phyloP scores from a whole-genome alignment of 2,888 invertebrate species.

The Drosophila niveifrons region DNA sequence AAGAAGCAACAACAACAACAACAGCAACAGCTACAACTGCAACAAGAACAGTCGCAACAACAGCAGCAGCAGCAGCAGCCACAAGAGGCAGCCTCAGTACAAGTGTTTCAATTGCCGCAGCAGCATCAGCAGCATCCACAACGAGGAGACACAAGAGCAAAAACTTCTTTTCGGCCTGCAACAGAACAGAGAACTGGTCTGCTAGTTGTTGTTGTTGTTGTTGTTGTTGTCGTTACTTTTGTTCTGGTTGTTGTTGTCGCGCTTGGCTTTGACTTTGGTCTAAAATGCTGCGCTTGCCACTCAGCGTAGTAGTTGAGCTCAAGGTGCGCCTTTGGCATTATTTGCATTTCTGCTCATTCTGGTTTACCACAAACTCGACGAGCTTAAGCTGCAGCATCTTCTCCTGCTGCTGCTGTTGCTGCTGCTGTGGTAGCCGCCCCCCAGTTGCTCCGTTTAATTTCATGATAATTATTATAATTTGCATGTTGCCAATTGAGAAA shows the following conservation, averaged over 20 bases:
- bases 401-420: conserved; percentile 21
- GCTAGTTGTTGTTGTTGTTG: conserved; percentile 46
- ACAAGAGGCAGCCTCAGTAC: conserved; percentile 58
- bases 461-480: conserved; percentile 75
- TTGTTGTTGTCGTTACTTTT: conserved; percentile 26
- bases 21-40: conserved; percentile 23
- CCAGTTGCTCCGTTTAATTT: conserved; percentile 54
- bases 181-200: conserved; percentile 74
- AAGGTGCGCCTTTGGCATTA: conserved; percentile 63
- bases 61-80: conserved; percentile 44
- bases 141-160: conserved; percentile 51
- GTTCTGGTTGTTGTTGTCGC: conserved; percentile 34
- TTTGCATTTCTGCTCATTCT: conserved; percentile 76
- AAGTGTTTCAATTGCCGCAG: conserved; percentile 77
- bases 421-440: conserved; percentile 44
- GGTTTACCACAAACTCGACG: conserved; percentile 46
- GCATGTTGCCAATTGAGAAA: conserved; percentile 62
- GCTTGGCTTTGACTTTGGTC: conserved; percentile 73
- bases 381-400: conserved; percentile 8
- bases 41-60: conserved; percentile 30
- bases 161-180: conserved; percentile 70
- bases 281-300: conserved; percentile 69
- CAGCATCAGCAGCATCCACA: conserved; percentile 38
- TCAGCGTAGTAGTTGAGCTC: conserved; percentile 19
- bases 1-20: conserved; percentile 47